These are phyloP conservation scores for Ailuropoda melanoleuca DNA, from an alignment of 2,113 vertebrate genomes.

Conservation along the genomic window DNA sequence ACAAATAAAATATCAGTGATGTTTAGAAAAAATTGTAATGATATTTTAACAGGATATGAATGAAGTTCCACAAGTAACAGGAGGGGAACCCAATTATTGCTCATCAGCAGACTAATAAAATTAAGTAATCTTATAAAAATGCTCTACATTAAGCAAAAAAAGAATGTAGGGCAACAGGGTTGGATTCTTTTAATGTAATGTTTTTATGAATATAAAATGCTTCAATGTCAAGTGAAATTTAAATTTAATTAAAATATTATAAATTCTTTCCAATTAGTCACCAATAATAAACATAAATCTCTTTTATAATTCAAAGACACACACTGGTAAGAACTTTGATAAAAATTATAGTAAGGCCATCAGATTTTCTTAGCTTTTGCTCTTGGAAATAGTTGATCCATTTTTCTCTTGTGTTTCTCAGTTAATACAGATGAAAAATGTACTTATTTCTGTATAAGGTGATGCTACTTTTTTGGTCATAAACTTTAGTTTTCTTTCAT, in stretches of 20 bases:
- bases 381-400: background rate
- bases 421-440: background rate
- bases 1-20: conserved; percentile 78
- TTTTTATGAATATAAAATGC: conserved; percentile 26
- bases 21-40: conserved; percentile 76
- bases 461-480: background rate
- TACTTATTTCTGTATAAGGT: background rate
- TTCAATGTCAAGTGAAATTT: background rate
- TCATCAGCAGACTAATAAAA: conserved; percentile 61
- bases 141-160: conserved; percentile 62
- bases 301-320: background rate
- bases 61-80: conserved; percentile 73
- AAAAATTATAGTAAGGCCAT: background rate
- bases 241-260: conserved; percentile 8
- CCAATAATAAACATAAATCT: background rate
- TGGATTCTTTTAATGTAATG: conserved; percentile 3
- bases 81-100: conserved; percentile 72
- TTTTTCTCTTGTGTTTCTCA: background rate
- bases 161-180: background rate
- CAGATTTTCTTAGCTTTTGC: background rate
- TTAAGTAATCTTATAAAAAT: conserved; percentile 61
- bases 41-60: conserved; percentile 75
- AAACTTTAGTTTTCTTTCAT: background rate
- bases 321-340: background rate
- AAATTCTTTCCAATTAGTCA: background rate